Base-by-base conservation (phyloP, 2,113 vertebrate genomes). In the Tichodroma muraria region DNA sequence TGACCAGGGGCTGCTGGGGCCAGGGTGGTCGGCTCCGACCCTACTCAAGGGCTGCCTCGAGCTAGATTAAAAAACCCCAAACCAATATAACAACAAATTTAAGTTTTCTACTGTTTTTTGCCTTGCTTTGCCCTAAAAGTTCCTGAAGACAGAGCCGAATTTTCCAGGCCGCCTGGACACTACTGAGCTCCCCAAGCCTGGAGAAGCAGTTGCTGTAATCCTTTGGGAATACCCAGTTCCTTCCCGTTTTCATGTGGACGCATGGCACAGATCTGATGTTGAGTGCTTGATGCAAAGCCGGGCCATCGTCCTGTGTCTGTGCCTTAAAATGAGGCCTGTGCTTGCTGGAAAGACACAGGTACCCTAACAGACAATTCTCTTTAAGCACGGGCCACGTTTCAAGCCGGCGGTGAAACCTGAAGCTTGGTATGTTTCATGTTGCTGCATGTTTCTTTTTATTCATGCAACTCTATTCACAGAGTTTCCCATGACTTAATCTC, bases 401-500 rank as follows among this genome's bases (percentile, higher is more conserved):
- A 16, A 52, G 79, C 40, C 25, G 0, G 1, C 8, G 1, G 59
- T 37, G 71, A 80, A 85, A 59, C 30, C 77, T 18, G 47, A 73
- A 59, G 79, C 50, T 10, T 70, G 69, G 33, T 12, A 6, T 94
- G 81, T 94, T 97, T 94, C 96, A 75, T 96, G 94, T 97, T 85
- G 89, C 87, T 93, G 94, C 93, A 96, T 96, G 96, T 94, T 96
- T 53, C 84, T 87, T 82, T 91, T 85, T 93, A 93, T 85, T 76
- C 93, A 12, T 82, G 89, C 70, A 89, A 10, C 77, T 54, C 79
- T 56, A 16, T 64, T 93, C 47, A 59, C 80, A 53, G 70, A 93
- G 59, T 94, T 95, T 96, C 94, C 94, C 93, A 95, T 95, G 66
- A 96, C 91, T 88, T 94, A 95, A 95, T 89, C 89, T 85, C 54